Percentiles rank a stretch among this genome's conserved stretches.
Conservation (phyloP, 2,113 vertebrate genomes). For the Catharus fuscescens region DNA sequence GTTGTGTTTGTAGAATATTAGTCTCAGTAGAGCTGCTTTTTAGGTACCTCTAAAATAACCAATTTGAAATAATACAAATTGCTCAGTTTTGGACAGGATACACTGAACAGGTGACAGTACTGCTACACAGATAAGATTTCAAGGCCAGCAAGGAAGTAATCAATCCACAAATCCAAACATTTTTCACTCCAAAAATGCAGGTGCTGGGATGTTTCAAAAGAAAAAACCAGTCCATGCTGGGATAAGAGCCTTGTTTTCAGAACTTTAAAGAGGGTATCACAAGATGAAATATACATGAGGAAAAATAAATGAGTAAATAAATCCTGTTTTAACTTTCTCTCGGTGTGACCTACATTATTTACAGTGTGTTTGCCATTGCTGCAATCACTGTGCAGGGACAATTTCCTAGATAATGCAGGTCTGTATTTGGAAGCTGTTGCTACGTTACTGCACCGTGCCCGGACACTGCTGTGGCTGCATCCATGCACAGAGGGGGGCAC, state of each 20-base stretch:
- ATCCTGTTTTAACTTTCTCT: neutral
- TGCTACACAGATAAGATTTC: neutral
- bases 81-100: neutral
- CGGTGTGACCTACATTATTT: neutral
- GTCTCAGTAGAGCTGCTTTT: neutral
- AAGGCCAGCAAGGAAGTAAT: neutral
- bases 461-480: neutral
- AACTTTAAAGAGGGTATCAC: neutral
- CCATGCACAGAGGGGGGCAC: neutral
- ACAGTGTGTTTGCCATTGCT: neutral
- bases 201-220: neutral
- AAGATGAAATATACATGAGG: neutral
- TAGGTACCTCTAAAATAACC: neutral
- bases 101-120: neutral
- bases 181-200: neutral
- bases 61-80: neutral
- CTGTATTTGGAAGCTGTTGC: conserved; percentile 54
- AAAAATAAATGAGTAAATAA: neutral
- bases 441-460: neutral
- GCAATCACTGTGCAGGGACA: neutral
- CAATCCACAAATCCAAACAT: neutral
- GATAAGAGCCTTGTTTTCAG: neutral
- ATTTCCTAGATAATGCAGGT: conserved; percentile 34
- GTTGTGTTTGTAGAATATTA: neutral
- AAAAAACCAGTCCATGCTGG: neutral